phyloP scores from a whole-genome alignment of 2,113 vertebrate species.

The Isurus oxyrinchus region DNA sequence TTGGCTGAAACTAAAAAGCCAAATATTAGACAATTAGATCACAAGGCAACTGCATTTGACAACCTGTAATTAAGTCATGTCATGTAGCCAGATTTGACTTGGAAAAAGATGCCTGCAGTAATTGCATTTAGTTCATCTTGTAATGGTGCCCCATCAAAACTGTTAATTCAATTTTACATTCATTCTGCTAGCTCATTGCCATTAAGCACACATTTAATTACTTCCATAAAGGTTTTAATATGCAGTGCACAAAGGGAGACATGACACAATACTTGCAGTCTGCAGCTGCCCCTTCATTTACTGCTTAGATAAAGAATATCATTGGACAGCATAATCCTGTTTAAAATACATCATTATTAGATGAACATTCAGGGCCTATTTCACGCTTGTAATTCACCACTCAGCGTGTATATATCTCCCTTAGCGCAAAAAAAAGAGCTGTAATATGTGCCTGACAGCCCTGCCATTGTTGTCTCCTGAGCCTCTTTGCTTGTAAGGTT shows the following conservation, averaged over 20 bases:
- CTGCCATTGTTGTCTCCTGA: slow-evolving; percentile 64
- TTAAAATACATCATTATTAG: slow-evolving; percentile 83
- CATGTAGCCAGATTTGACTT: slow-evolving; percentile 67
- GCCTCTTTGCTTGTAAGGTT: slow-evolving; percentile 59
- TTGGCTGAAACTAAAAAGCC: slow-evolving; percentile 40
- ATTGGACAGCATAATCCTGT: slow-evolving; percentile 62
- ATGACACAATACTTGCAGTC: slow-evolving; percentile 63
- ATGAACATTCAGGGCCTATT: slow-evolving; percentile 75
- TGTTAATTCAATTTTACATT: slow-evolving; percentile 91
- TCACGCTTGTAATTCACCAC: slow-evolving; percentile 62
- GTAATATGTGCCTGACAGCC: slow-evolving; percentile 56
- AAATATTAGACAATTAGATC: slow-evolving; percentile 52
- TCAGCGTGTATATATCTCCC: slow-evolving; percentile 55
- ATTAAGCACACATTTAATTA: slow-evolving; percentile 97
- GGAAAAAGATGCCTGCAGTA: slow-evolving; percentile 72
- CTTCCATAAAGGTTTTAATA: slow-evolving; percentile 97
- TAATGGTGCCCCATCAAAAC: slow-evolving; percentile 84
- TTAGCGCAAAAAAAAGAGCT: slow-evolving; percentile 61
- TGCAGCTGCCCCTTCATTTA: slow-evolving; percentile 78
- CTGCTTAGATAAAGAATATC: slow-evolving; percentile 68
- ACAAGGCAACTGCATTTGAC: slow-evolving; percentile 73
- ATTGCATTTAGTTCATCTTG: slow-evolving; percentile 96
- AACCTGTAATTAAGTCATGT: slow-evolving; percentile 91
- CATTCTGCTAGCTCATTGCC: slow-evolving; percentile 86
- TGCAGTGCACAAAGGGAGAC: slow-evolving; percentile 81